Percentiles rank a stretch among this genome's conserved stretches.
phyloP scores from a whole-genome alignment of 2,113 vertebrate genomes.

The Accipiter cooperii region DNA sequence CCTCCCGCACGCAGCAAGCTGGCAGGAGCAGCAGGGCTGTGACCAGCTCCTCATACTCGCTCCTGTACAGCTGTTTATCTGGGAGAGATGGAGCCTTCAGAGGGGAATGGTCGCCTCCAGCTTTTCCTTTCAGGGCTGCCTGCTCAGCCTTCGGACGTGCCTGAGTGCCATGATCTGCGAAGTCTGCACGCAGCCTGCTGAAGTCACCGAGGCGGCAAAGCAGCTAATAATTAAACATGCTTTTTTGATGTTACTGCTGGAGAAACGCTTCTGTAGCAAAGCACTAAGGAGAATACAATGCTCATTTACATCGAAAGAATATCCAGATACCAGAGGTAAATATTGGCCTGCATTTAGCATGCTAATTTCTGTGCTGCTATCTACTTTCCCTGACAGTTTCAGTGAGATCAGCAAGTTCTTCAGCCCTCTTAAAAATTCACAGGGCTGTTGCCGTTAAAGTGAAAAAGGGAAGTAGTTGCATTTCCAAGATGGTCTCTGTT shows the following conservation, averaged over 20 bases:
- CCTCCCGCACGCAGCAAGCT: background rate
- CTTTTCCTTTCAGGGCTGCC: background rate
- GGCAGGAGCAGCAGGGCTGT: background rate
- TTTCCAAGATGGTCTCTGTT: background rate
- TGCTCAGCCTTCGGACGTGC: background rate
- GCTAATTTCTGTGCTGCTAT: background rate
- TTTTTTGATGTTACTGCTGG: background rate
- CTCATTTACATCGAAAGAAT: slow-evolving; percentile 9
- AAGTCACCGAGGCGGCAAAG: background rate
- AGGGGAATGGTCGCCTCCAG: background rate
- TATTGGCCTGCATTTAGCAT: background rate
- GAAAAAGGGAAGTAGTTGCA: background rate
- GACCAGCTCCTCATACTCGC: background rate
- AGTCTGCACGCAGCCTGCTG: background rate
- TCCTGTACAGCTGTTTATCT: background rate
- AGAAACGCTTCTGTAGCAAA: slow-evolving; percentile 7
- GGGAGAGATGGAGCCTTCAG: background rate
- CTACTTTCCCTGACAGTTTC: background rate
- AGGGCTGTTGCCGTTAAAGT: background rate
- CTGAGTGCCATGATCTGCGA: background rate
- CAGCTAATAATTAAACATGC: slow-evolving; percentile 55
- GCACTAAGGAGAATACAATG: background rate
- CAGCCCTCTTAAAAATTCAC: background rate
- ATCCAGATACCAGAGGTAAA: background rate
- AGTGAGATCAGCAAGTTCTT: background rate